Evolutionary conservation across 2,113 vertebrate species (phyloP), one percentile per base, ranked within the genome.

Genomic region (Zapus hudsonius): DNA sequence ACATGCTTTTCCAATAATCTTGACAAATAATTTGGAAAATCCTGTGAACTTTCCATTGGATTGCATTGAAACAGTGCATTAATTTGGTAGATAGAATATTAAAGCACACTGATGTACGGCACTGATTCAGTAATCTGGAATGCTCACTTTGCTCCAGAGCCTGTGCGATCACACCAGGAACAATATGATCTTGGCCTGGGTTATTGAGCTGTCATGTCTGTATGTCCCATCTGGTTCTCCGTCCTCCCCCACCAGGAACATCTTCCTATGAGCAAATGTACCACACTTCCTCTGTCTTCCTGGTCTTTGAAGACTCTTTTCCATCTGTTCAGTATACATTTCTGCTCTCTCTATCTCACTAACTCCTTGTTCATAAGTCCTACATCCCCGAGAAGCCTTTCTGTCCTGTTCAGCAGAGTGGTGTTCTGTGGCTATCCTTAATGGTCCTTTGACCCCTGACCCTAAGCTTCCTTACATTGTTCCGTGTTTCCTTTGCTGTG

Each of bases 1-100:
- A 19, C 36, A 84, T 13, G 38, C 44, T 75, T 52, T 89, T 92
- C 31, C 89, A 89, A 75, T 42, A 7, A 75, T 63, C 59, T 88
- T 84, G 11, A 63, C 42, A 90, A 84, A 84, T 69, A 64, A 72
- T 79, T 89, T 73, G 33, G 72, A 76, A 70, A 85, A 72, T 40
- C 2, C 7, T n/a, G n/a, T 19, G 44, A 82, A 42, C 73, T 72
- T 91, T 78, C 44, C 23, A 73, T n/a, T n/a, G 38, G 16, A 72
- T 47, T 52, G 1, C 19, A 42, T 13, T 55, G 47, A 82, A 86
- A 78, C 64, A 16, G 31, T 59, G 33, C 47, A 73, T 59, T 27
- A 8, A 25, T 72, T 55, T 73, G 72, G 27, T 61, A 55, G 52
- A 22, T n/a, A 7, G 52, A 52, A 52, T 52, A 15, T 29, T 44